phyloP scores from a whole-genome alignment of 2,113 vertebrate species.

The Podarcis cretensis region DNA sequence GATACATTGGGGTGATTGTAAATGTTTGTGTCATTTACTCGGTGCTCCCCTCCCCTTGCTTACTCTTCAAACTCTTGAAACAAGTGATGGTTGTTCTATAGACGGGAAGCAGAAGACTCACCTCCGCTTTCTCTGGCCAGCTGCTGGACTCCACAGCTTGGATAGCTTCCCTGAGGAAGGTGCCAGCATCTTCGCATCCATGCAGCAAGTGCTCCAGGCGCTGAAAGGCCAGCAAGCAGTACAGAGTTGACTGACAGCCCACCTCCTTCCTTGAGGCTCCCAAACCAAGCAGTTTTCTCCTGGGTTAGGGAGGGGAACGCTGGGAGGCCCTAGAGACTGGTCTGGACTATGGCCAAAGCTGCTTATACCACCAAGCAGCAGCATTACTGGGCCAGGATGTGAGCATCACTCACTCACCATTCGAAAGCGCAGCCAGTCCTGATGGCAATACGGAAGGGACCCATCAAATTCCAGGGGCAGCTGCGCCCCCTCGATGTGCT shows the following conservation, averaged over 20 bases:
- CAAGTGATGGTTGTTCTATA: not conserved
- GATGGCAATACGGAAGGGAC: conserved; percentile 86
- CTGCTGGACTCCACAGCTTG: conserved; percentile 72
- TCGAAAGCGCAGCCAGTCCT: conserved; percentile 88
- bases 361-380: not conserved
- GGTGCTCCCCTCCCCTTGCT: not conserved
- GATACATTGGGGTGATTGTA: no score
- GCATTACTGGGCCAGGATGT: not conserved
- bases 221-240: conserved; percentile 69
- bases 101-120: conserved; percentile 55
- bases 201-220: conserved; percentile 84
- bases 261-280: not conserved
- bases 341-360: not conserved
- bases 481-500: conserved; percentile 81
- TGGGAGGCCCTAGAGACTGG: not conserved
- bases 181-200: conserved; percentile 79
- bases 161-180: conserved; percentile 84
- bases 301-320: not conserved
- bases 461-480: conserved; percentile 87
- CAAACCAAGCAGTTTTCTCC: not conserved
- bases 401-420: conserved; percentile 77
- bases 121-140: conserved; percentile 77
- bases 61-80: not conserved
- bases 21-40: not conserved
- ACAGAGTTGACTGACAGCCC: not conserved